Evolutionary conservation across 2,888 invertebrate genomes (phyloP).

Genomic region (Lasioglossum villosulum): DNA sequence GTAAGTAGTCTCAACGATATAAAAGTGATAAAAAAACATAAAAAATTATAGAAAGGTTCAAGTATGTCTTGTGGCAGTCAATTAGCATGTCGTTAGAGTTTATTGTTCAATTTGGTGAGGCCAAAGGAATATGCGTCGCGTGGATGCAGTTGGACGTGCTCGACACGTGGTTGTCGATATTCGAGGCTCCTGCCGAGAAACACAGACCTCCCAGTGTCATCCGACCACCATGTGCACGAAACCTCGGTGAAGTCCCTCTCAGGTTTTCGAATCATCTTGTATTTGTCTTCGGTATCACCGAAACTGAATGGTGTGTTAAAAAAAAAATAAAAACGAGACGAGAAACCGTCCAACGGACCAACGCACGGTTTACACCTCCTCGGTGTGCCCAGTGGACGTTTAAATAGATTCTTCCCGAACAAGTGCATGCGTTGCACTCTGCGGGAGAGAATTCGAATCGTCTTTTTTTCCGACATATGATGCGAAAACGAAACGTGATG

Average conservation of each 20-base stretch:
- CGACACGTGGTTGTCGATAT: constrained; percentile 70
- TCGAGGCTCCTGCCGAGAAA: constrained; percentile 74
- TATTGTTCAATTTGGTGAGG: constrained; percentile 23
- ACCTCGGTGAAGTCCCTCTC: constrained; percentile 45
- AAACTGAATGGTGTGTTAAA: constrained; percentile 51
- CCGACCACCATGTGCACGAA: constrained; percentile 71
- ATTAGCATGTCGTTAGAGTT: constrained; percentile 21
- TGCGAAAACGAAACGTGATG: not conserved
- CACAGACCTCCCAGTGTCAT: constrained; percentile 71
- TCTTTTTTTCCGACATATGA: not conserved
- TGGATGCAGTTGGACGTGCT: constrained; percentile 47
- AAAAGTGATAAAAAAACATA: not conserved
- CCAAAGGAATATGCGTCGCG: constrained; percentile 23
- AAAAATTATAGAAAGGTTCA: not conserved
- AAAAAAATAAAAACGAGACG: constrained; percentile 32
- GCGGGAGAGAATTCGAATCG: constrained; percentile 66
- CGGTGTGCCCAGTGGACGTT: constrained; percentile 56
- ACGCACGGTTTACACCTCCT: constrained; percentile 75
- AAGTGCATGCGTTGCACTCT: constrained; percentile 47
- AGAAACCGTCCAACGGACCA: constrained; percentile 65
- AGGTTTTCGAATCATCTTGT: constrained; percentile 63
- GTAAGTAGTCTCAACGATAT: not conserved
- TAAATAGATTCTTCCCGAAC: constrained; percentile 69
- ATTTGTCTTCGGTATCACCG: constrained; percentile 52
- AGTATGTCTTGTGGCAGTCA: not conserved